Percentiles rank a stretch among this genome's conserved stretches.
Conservation (phyloP, 2,888 invertebrate species). For the Rugalucina vietnamica region DNA sequence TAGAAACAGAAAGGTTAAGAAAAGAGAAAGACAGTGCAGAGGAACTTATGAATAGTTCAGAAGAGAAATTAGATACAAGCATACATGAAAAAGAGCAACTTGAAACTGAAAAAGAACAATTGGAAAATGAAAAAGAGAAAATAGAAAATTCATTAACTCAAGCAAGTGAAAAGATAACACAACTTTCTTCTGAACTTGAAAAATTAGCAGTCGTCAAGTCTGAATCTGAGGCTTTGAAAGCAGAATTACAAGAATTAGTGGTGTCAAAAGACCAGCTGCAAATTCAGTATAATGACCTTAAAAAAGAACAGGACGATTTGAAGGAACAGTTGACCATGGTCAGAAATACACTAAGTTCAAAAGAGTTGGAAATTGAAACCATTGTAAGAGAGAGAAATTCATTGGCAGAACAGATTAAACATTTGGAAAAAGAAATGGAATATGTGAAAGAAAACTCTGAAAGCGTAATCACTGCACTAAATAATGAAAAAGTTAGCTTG, state of each 20-base stretch:
- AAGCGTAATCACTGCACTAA: background rate
- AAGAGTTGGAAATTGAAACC: no score
- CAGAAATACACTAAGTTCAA: no score
- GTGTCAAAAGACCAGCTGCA: background rate
- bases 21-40: constrained; percentile 16
- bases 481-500: background rate
- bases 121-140: background rate
- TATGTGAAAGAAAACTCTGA: constrained; percentile 21
- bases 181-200: background rate
- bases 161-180: constrained; percentile 9
- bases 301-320: constrained; percentile 25
- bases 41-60: background rate
- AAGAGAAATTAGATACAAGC: background rate
- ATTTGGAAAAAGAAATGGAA: constrained; percentile 14
- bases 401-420: background rate
- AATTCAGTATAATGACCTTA: constrained; percentile 22
- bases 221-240: background rate
- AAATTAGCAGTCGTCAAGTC: background rate
- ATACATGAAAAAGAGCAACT: background rate
- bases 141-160: constrained; percentile 9
- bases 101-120: background rate
- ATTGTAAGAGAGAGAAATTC: constrained; percentile 17
- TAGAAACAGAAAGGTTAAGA: background rate
- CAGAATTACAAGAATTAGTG: background rate
- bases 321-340: constrained; percentile 32